Evolutionary conservation across 2,888 invertebrate genomes (phyloP), one percentile per base, ranked within the genome.

Genomic region (Xestia ashworthii): DNA sequence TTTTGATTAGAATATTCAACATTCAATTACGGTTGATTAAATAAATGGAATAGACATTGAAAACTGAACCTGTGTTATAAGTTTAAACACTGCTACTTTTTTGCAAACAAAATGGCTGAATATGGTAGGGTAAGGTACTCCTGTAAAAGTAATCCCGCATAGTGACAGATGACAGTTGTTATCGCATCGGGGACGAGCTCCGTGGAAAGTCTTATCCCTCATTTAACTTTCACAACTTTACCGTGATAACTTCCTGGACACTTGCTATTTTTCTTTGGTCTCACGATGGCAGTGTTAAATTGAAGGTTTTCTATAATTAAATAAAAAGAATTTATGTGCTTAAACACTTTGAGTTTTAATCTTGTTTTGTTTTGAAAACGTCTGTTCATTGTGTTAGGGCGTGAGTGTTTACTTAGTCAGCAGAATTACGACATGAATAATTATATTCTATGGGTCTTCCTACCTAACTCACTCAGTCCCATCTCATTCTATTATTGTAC

Each of bases 201-300:
- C 68, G 77, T 67, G 69, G 69, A 81, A 77, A 74, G 53, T 64
- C 76, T 74, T 81, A 77, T 85, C 83, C 73, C 81, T 83, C 85
- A 74, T 83, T 83, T 77, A 83, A 83, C 77, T 85, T 83, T 32
- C 71, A 74, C 55, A 85, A 83, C 62, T 83, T 85, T 48, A 50
- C 9, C 55, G 70, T 65, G 65, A 72, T 72, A 77, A 81, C 60
- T 83, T 74, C 64, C 68, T 74, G 77, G 74, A 74, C 74, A 69
- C 81, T 74, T 74, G 60, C 44, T 85, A 72, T 83, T 83, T 83
- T 77, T 85, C 83, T 83, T 83, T 72, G 66, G 71, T 62, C 60
- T 66, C 60, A 55, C 48, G 41, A 76, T 60, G 71, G 53, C 69
- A 22, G 64, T 73, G 62, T 64, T 73, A 76, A 76, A 64, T 41